Evolutionary conservation across 2,113 vertebrate species (phyloP), one percentile per base, ranked within the genome.

Genomic region (Percina caprodes): DNA sequence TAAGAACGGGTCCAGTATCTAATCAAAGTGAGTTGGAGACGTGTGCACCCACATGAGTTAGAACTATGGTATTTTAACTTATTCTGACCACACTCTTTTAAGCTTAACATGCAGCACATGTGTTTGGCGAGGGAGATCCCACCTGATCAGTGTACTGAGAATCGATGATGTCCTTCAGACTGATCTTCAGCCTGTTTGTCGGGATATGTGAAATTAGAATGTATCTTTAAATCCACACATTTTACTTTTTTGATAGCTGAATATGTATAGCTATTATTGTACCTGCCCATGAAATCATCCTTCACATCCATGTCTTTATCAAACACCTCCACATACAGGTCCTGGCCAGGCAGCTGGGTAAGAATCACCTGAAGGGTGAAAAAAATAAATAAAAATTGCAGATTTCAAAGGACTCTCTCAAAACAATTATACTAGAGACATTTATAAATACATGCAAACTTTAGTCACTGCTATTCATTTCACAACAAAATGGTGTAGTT

Each of bases 241-340:
- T 23, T 42, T 9, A 23, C 62, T 46, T 30, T 42, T 42, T 42
- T 11, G 7, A 79, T 16, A 5, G 78, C 6, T 33, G 1, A 18
- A 33, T 42, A 60, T 16, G 35, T 33, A 6, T 3, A 24, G 14
- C 11, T 66, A 21, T 6, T 35, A 35, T 6, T 35, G 77, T 89
- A 98, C 97, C 97, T 95, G 86, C 97, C 97, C 94, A 98, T 94
- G 91, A 97, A 97, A 75, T 98, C 97, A 76, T 98, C 97, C 85
- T 96, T 95, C 91, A 95, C 95, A 80, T 97, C 96, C 84, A 98
- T 93, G 89, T 98, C 97, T 91, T 97, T 97, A 84, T 98, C 97
- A 79, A 97, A 96, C 69, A 98, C 79, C 30, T 97, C 96, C 58
- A 96, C 56, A 19, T 96, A 92, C 49, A 98, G 88, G 21, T 97